Base-by-base conservation (phyloP, 2,888 invertebrate species). In the Hemaris fuciformis region DNA sequence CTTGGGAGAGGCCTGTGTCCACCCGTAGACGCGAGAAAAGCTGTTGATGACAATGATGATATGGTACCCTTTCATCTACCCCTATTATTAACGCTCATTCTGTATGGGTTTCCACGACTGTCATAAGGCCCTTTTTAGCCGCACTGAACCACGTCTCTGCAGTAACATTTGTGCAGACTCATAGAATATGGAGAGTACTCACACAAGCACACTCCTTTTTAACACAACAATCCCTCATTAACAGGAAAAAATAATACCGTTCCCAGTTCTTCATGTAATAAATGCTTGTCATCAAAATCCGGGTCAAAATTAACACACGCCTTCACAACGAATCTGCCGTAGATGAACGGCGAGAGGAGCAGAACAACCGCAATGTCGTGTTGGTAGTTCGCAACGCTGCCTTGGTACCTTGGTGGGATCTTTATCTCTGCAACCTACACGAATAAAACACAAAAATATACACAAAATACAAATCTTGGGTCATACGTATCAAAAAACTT, bases 351-450 rank as follows among this genome's bases (percentile, higher is more conserved):
- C 0, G 71, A 76, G 1, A 80, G 72, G 8, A 94, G 75, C 1
- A 91, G 71, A 2, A 94, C 63, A 0, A 94, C 63, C 0, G 94
- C 94, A 15, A 94, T 84, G 71, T 94, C 94, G 0, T 93, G 93
- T 31, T 93, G 94, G 66, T 91, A 94, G 73, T 94, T 93, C 0
- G 91, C 88, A 0, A 70, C 64, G 57, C 84, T 74, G 46, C 94
- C 94, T 65, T 85, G 89, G 77, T 93, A 94, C 0, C 87, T 77
- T 0, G 76, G 69, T 8, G 93, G 92, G 1, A 91, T 69, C 8
- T 83, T 74, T 5, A 94, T 85, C 5, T 83, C 77, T 13, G 75
- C 70, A 0, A 94, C 81, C 76, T 91, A 79, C 2, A 59, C 13
- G 68, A 48, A 23, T 25, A 18, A 31, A 61, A 7, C 3, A 45